Evolutionary conservation across 2,888 invertebrate genomes (phyloP).

Genomic region (Anthrax anthrax): DNA sequence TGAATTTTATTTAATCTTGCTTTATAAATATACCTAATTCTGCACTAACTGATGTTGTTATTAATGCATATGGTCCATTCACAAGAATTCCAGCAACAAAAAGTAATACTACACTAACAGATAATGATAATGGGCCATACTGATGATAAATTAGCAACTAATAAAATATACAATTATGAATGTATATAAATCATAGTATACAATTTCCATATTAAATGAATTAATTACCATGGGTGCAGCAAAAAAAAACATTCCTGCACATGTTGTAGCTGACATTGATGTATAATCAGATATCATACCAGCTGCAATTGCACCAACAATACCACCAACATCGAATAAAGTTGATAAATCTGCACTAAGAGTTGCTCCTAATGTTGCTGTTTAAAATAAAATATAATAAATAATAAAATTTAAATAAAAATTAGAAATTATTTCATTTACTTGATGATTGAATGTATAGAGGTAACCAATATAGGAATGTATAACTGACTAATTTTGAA

Average conservation of each 20-base stretch:
- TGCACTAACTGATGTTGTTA: slow-evolving; percentile 91
- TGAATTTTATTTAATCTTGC: background rate
- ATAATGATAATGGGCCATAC: slow-evolving; percentile 48
- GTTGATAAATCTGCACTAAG: slow-evolving; percentile 65
- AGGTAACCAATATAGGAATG: slow-evolving; percentile 94
- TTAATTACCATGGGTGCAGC: slow-evolving; percentile 80
- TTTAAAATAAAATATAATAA: slow-evolving; percentile 15
- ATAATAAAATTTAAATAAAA: background rate
- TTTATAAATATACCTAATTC: slow-evolving; percentile 46
- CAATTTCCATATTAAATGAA: background rate
- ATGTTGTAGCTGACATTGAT: slow-evolving; percentile 78
- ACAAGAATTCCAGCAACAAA: slow-evolving; percentile 67
- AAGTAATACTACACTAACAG: slow-evolving; percentile 51
- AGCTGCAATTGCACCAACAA: slow-evolving; percentile 74
- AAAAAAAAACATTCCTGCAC: slow-evolving; percentile 60
- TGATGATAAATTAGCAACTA: slow-evolving; percentile 69
- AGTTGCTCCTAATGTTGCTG: slow-evolving; percentile 52
- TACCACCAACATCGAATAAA: slow-evolving; percentile 82
- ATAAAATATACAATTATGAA: too few relatives aligned
- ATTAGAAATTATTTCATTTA: slow-evolving; percentile 38
- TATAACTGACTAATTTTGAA: slow-evolving; percentile 92
- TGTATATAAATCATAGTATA: background rate
- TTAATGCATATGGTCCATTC: slow-evolving; percentile 91
- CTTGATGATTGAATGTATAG: slow-evolving; percentile 72
- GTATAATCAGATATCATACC: slow-evolving; percentile 72